These are phyloP conservation scores for Salpingus planirostris DNA, from an alignment of 2,888 invertebrate genomes.

Conservation along the genomic window DNA sequence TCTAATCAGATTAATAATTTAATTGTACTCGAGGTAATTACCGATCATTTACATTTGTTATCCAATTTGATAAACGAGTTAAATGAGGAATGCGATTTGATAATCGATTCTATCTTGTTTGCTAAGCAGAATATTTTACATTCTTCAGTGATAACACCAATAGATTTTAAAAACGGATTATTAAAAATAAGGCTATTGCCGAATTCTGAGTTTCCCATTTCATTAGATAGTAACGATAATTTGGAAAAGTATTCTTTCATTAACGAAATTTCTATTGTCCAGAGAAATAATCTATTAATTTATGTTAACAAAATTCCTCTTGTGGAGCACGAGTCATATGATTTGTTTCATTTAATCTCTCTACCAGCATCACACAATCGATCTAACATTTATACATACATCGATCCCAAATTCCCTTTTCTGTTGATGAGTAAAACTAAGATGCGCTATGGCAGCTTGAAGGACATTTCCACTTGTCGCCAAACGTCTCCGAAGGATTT, in stretches of 20 bases:
- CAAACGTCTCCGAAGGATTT: neutral
- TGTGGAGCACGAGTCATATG: slow-evolving; percentile 4
- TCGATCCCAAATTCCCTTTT: slow-evolving; percentile 7
- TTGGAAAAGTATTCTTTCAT: slow-evolving; percentile 12
- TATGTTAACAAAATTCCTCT: slow-evolving; percentile 10
- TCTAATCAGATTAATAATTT: neutral
- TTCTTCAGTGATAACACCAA: slow-evolving; percentile 14
- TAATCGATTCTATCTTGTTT: slow-evolving; percentile 16
- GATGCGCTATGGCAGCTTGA: slow-evolving; percentile 5
- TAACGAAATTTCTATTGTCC: slow-evolving; percentile 10
- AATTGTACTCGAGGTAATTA: slow-evolving; percentile 9
- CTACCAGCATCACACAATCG: slow-evolving; percentile 1
- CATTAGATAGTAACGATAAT: slow-evolving; percentile 5
- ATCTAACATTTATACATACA: slow-evolving; percentile 9
- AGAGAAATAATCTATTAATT: slow-evolving; percentile 12
- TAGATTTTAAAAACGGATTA: slow-evolving; percentile 4
- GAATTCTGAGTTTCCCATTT: slow-evolving; percentile 13
- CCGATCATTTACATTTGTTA: slow-evolving; percentile 15
- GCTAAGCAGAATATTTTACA: slow-evolving; percentile 16
- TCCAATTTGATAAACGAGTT: slow-evolving; percentile 12
- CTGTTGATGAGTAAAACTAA: slow-evolving; percentile 7
- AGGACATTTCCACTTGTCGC: slow-evolving; percentile 7
- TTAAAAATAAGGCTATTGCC: slow-evolving; percentile 1
- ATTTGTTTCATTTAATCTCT: slow-evolving; percentile 7
- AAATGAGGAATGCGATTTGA: slow-evolving; percentile 12